phyloP scores from a whole-genome alignment of 2,113 vertebrate species.

The Antechinus stuartii region DNA sequence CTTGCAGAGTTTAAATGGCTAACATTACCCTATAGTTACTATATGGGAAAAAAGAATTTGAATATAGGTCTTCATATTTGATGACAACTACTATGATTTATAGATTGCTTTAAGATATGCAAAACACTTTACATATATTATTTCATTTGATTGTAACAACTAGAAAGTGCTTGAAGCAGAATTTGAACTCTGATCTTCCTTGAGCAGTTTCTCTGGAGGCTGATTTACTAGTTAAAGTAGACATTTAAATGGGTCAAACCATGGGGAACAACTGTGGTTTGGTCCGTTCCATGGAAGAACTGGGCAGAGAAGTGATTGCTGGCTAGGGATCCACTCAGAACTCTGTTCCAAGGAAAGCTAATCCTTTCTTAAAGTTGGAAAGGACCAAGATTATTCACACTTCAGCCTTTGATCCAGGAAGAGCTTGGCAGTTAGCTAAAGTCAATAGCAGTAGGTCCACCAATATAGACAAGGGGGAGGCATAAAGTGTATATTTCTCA shows the following conservation, averaged over 20 bases:
- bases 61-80: neutral
- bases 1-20: neutral
- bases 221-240: neutral
- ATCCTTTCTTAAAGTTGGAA: slow-evolving; percentile 4
- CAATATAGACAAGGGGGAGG: neutral
- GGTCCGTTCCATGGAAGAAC: neutral
- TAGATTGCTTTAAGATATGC: neutral
- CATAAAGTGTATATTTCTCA: neutral
- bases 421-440: neutral
- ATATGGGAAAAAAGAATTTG: neutral
- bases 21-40: neutral
- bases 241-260: neutral
- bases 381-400: neutral
- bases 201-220: neutral
- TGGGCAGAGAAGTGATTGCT: neutral
- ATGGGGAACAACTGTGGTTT: neutral
- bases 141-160: neutral
- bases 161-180: neutral
- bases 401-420: neutral
- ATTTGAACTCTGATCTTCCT: neutral
- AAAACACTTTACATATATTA: neutral
- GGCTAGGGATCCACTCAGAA: neutral
- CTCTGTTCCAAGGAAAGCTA: neutral
- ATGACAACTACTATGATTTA: neutral
- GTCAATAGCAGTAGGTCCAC: neutral